These are phyloP conservation scores for Cyprinodon brontotheroides DNA, from an alignment of 2,113 vertebrate genomes.

Conservation along the genomic window DNA sequence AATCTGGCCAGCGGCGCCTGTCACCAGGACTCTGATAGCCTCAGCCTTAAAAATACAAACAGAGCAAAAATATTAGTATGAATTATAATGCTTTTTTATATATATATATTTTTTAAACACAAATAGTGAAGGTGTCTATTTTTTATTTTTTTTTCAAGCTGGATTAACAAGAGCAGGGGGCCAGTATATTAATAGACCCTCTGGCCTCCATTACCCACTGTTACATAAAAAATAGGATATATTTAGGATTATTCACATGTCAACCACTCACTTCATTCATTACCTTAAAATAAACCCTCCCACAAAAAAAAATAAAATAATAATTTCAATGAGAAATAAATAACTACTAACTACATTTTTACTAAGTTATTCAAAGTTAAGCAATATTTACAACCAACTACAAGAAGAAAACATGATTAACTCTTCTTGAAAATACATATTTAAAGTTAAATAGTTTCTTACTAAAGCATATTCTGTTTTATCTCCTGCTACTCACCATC, in stretches of 20 bases:
- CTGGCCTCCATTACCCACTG: constrained; percentile 6
- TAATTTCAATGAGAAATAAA: not conserved
- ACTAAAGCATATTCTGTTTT: not conserved
- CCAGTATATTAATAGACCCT: constrained; percentile 66
- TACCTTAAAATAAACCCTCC: not conserved
- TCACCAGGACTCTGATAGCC: constrained; percentile 92
- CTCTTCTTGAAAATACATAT: not conserved
- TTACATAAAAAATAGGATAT: constrained; percentile 47
- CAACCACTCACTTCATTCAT: constrained; percentile 15
- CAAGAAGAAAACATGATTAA: too few species aligned
- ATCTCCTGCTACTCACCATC: constrained; percentile 68
- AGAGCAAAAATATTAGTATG: constrained; percentile 13
- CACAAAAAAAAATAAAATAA: not conserved
- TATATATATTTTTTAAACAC: not conserved
- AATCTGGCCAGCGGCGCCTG: constrained; percentile 95
- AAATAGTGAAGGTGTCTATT: constrained; percentile 31
- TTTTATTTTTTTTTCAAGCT: constrained; percentile 2
- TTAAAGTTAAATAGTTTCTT: not conserved
- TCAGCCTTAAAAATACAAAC: constrained; percentile 82
- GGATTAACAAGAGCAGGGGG: constrained; percentile 34
- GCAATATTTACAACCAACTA: not conserved
- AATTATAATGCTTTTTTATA: constrained; percentile 23
- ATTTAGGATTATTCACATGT: constrained; percentile 31
- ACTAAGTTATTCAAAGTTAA: too few species aligned
- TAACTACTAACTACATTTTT: not conserved